Evolutionary conservation across 1,140 invertebrate species (phyloP), one percentile per base, ranked within the genome.

Genomic region (Camponotus vicinus): DNA sequence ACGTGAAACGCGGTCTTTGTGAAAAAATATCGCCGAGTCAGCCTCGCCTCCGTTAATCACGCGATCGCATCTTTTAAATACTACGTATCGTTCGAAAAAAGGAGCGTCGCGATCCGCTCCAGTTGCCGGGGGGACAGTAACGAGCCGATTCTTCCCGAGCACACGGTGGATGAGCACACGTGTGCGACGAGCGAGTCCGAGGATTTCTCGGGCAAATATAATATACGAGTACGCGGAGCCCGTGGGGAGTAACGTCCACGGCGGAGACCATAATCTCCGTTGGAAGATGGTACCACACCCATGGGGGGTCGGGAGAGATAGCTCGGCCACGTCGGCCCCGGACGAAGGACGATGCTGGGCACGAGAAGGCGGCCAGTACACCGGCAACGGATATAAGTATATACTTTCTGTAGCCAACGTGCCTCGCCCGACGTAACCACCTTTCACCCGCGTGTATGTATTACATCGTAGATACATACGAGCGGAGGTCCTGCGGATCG

Each of bases 231-330:
- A 87, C 85, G 88, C 57, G 88, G 32, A 80, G 86, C 79, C 89
- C 88, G 86, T 59, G 76, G 89, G 89, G 89, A 87, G 86, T 59
- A 87, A 75, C 85, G 85, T 90, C 85, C 71, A 84, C 86, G 67
- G 59, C 82, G 82, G 76, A 82, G 89, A 87, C 89, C 88, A 90
- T 90, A 90, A 90, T 90, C 89, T 90, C 70, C 55, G 40, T 63
- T 82, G 88, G 90, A 91, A 88, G 88, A 91, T 87, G 89, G 91
- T 85, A 92, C 90, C 91, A 92, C 91, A 91, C 91, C 91, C 91
- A 91, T 90, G 91, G 91, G 91, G 90, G 91, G 91, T 91, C 88
- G 85, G 64, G 86, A 77, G 76, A 82, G 79, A 88, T 76, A 66
- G 21, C 84, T 45, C 63, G 73, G n/a, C 55, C 71, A 13, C 52